A percentile compares a stretch with the other conserved stretches of the same genome.
Evolutionary conservation across 2,888 invertebrate species (phyloP).

Genomic region (Acleris cristana): DNA sequence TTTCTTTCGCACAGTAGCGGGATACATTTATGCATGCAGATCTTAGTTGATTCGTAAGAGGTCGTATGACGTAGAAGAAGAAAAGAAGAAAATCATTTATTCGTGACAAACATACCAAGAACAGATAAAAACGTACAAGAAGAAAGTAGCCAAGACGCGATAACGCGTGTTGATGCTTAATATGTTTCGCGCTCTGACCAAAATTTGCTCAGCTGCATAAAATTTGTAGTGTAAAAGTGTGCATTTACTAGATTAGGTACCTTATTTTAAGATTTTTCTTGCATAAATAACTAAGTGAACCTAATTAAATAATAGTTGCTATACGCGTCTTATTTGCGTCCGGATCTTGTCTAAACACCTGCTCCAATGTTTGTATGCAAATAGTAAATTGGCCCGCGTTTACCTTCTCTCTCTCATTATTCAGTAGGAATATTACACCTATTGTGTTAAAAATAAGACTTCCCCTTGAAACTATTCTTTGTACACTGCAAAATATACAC

Average conservation of each 20-base stretch:
- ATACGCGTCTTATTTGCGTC: conserved; percentile 2
- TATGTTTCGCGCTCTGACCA: conserved; percentile 5
- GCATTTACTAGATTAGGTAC: background rate
- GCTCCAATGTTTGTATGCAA: conserved; percentile 17
- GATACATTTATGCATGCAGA: background rate
- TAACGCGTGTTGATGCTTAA: conserved; percentile 5
- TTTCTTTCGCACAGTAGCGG: no score
- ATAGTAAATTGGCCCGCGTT: conserved; percentile 7
- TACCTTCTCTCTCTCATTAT: background rate
- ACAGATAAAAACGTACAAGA: no score
- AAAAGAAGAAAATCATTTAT: no score
- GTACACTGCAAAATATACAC: no score
- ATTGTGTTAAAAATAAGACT: background rate
- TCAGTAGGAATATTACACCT: background rate
- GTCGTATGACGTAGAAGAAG: no score
- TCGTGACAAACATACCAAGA: no score
- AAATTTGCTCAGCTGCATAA: conserved; percentile 15
- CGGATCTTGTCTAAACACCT: conserved; percentile 15
- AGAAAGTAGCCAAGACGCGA: no score
- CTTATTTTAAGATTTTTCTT: background rate
- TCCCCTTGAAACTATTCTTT: background rate
- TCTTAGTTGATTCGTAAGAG: background rate
- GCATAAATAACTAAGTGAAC: background rate
- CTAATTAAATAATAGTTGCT: background rate
- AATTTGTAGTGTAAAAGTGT: background rate